Percentiles rank a stretch among this genome's conserved stretches.
phyloP scores from a whole-genome alignment of 2,888 invertebrate species.

The Coleophora deauratella region DNA sequence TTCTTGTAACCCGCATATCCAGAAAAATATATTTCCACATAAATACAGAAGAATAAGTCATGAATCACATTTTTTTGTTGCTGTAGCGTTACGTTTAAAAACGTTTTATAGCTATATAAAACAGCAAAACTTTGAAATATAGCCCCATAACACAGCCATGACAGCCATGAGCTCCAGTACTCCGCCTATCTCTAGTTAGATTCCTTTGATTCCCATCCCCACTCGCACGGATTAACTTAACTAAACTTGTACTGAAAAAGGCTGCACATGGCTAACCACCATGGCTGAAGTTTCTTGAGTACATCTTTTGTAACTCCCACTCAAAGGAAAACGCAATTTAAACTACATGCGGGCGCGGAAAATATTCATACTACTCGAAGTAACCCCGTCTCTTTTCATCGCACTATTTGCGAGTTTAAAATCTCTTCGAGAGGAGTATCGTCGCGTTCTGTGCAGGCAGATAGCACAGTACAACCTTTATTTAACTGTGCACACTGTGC shows the following conservation, averaged over 20 bases:
- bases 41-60: too few relatives aligned
- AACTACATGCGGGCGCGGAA: constrained; percentile 56
- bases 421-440: constrained; percentile 12
- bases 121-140: too few relatives aligned
- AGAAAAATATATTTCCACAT: too few relatives aligned
- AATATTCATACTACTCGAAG: constrained; percentile 36
- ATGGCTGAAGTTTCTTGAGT: constrained; percentile 42
- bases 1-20: too few relatives aligned
- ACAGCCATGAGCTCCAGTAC: too few relatives aligned
- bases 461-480: constrained; percentile 26
- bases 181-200: too few relatives aligned
- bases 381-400: constrained; percentile 29
- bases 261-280: constrained; percentile 30
- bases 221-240: constrained; percentile 24
- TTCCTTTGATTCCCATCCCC: too few relatives aligned
- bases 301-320: constrained; percentile 41
- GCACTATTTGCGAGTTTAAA: constrained; percentile 30
- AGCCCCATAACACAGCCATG: too few relatives aligned
- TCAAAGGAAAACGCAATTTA: constrained; percentile 61
- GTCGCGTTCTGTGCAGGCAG: constrained; percentile 3
- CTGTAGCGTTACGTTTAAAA: too few relatives aligned
- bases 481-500: constrained; percentile 33
- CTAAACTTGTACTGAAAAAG: constrained; percentile 42
- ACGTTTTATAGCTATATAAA: too few relatives aligned
- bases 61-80: too few relatives aligned